Evolutionary conservation across 2,797 vertebrate genomes (phyloP).

Genomic region (Hylomyscus alleni): DNA sequence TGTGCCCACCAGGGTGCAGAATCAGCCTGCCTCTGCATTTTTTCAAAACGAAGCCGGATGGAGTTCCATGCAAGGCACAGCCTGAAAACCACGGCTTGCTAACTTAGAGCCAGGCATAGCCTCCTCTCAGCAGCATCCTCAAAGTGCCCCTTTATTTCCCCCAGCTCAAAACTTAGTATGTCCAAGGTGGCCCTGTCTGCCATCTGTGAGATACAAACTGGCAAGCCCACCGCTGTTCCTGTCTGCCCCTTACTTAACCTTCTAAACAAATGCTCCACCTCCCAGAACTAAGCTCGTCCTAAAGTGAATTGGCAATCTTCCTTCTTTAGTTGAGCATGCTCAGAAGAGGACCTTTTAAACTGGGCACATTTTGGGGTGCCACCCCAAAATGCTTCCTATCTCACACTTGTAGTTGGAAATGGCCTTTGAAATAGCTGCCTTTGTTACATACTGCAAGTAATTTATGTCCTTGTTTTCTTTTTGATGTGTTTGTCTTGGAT

Average conservation of each 20-base stretch:
- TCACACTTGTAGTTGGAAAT: not conserved
- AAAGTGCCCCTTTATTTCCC: not conserved
- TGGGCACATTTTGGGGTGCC: not conserved
- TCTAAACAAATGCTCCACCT: not conserved
- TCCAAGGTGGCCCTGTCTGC: not conserved
- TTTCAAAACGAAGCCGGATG: not conserved
- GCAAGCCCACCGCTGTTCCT: not conserved
- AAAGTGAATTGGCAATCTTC: not conserved
- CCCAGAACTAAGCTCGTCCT: not conserved
- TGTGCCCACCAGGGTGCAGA: not conserved
- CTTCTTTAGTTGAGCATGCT: not conserved
- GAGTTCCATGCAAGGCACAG: not conserved
- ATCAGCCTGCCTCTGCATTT: not conserved
- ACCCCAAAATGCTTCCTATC: not conserved
- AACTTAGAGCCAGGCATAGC: not conserved
- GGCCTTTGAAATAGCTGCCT: not conserved
- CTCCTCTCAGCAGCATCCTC: not conserved
- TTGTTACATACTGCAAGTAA: not conserved
- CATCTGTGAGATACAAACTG: not conserved
- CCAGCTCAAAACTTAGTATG: not conserved
- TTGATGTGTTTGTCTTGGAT: not conserved
- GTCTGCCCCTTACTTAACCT: not conserved
- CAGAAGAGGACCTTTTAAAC: not conserved
- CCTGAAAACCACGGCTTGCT: not conserved
- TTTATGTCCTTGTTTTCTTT: not conserved